Evolutionary conservation across 2,797 vertebrate species (phyloP), one percentile per base, ranked within the genome.

Genomic region (Hoplostethus atlanticus): DNA sequence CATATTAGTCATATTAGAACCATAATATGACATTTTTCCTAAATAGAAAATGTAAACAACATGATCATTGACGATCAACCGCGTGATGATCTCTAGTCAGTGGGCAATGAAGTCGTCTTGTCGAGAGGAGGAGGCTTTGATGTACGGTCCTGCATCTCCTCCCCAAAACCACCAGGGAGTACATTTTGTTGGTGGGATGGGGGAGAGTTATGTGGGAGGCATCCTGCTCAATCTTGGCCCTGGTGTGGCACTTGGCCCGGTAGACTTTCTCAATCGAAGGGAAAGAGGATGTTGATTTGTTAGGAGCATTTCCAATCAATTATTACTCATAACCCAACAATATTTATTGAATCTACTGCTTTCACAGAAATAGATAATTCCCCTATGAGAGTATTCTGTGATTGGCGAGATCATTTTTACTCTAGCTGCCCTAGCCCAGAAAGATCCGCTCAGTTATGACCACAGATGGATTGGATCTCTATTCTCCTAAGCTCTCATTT

Each of bases 401-500:
- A 13, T 46, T 13, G 3, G 44, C 44, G 12, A 15, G 48, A 63
- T 52, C 44, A n/a, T 58, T 57, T 69, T 61, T 52, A 51, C 17
- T 77, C 30, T 1, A 62, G 63, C 59, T 44, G 30, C 38, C 54
- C 36, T 67, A 71, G 71, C 12, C 68, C 17, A 9, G 55, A 76
- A 78, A 84, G 62, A 84, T 83, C 69, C 42, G 68, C 75, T 84
- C 69, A 60, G 67, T 56, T 83, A 47, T 47, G 21, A 81, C 84
- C 86, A 58, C 81, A 81, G 59, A 81, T 51, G 61, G 54, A 83
- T 65, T 72, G 51, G 44, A 83, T 82, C 67, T 70, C 76, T 52
- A 47, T 64, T 82, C 84, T 81, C 71, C 68, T 63, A 58, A 81
- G 54, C 25, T 71, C 68, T 81, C 46, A 62, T 83, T 89, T 85